Conservation (phyloP, 2,888 invertebrate genomes). For the Melipona bicolor region DNA sequence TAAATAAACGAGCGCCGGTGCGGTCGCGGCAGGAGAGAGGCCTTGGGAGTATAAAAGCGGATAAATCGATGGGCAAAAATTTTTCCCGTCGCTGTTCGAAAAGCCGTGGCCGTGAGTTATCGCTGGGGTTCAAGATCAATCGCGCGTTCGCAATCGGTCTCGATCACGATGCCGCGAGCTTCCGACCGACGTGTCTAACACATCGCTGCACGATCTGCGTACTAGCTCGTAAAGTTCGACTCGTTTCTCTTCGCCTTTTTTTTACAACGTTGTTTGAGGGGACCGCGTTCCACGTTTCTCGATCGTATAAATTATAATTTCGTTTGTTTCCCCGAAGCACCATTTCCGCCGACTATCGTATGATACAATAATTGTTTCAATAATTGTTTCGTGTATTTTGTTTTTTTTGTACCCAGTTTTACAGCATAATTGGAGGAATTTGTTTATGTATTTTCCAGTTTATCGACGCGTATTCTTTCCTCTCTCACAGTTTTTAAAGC, state of each 20-base stretch:
- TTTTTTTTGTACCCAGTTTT: too few relatives aligned
- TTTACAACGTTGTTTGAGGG: not conserved
- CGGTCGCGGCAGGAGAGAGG: slow-evolving; percentile 32
- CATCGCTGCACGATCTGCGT: slow-evolving; percentile 9
- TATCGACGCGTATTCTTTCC: not conserved
- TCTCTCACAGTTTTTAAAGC: not conserved
- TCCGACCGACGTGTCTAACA: not conserved
- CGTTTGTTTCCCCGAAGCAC: not conserved
- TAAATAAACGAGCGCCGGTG: slow-evolving; percentile 52
- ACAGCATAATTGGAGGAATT: not conserved
- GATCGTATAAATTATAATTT: not conserved
- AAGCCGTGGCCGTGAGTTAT: not conserved
- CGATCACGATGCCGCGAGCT: not conserved
- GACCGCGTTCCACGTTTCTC: too few relatives aligned
- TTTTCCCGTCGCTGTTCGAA: slow-evolving; percentile 39
- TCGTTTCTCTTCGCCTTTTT: not conserved
- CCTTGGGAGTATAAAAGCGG: slow-evolving; percentile 52
- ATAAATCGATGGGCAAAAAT: slow-evolving; percentile 55
- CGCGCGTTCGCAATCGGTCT: not conserved
- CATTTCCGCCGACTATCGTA: not conserved
- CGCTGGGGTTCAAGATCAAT: slow-evolving; percentile 26
- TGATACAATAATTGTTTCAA: too few relatives aligned
- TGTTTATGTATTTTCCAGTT: not conserved
- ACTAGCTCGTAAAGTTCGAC: slow-evolving; percentile 17
- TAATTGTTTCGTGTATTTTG: too few relatives aligned